phyloP scores from a whole-genome alignment of 2,797 vertebrate genomes.

The Chiloscyllium punctatum region DNA sequence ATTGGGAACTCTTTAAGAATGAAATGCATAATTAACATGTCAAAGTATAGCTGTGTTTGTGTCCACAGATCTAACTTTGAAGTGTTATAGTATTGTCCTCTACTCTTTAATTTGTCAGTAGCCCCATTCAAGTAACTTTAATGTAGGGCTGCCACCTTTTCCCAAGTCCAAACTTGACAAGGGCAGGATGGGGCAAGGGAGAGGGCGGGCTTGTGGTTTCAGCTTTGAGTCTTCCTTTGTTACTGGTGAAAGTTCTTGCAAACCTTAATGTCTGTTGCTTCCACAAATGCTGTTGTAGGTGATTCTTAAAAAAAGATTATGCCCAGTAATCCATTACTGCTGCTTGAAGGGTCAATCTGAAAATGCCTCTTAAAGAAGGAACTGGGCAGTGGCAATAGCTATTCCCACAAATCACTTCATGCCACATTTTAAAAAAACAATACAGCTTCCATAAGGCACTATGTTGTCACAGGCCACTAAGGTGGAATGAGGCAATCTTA shows the following conservation, averaged over 20 bases:
- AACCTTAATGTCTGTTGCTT: neutral
- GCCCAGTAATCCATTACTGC: neutral
- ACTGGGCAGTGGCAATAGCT: neutral
- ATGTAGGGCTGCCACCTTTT: neutral
- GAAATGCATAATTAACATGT: slow-evolving; percentile 22
- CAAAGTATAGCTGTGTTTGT: slow-evolving; percentile 10
- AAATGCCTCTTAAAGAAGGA: neutral
- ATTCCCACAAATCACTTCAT: neutral
- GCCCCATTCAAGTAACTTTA: neutral
- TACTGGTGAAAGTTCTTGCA: neutral
- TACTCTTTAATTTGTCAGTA: neutral
- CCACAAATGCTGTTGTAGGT: neutral
- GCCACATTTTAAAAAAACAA: neutral
- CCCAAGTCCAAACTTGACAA: neutral
- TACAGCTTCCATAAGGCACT: neutral
- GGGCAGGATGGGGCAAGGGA: neutral
- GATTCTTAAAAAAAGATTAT: neutral
- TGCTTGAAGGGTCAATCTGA: neutral
- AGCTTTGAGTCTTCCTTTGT: neutral
- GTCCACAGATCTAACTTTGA: neutral
- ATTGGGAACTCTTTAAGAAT: slow-evolving; percentile 9
- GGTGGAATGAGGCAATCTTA: neutral
- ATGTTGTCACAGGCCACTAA: neutral
- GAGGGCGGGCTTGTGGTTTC: neutral
- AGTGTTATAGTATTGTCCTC: neutral